Evolutionary conservation across 1,140 invertebrate species (phyloP).

Genomic region (Apolygus lucorum): DNA sequence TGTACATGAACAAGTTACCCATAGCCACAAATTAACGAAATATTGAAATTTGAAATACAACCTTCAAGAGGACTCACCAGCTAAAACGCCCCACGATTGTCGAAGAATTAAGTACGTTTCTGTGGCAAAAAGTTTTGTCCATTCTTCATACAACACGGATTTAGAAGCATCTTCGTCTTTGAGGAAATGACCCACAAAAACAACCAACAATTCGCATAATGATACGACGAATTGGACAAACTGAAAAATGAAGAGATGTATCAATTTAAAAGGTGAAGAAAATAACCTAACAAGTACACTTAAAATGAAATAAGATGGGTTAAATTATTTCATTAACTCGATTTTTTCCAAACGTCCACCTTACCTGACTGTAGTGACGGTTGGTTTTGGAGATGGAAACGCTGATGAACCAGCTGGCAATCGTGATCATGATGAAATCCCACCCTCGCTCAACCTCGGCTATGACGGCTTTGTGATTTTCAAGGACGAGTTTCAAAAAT

Average conservation of each 20-base stretch:
- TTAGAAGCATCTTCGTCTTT: not conserved
- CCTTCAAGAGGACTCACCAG: conserved; percentile 25
- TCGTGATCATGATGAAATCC: conserved; percentile 56
- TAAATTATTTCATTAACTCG: not conserved
- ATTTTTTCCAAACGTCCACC: not conserved
- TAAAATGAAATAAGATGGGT: not conserved
- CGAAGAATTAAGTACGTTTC: conserved; percentile 32
- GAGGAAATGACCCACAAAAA: not conserved
- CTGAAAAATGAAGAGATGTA: not conserved
- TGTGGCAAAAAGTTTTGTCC: conserved; percentile 37
- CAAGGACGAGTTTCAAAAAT: conserved; percentile 11
- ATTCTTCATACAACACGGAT: conserved; percentile 30
- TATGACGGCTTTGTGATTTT: not conserved
- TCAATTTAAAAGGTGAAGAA: not conserved
- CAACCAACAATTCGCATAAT: not conserved
- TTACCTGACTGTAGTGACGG: not conserved
- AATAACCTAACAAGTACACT: not conserved
- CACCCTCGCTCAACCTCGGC: conserved; percentile 38
- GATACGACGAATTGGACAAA: not conserved
- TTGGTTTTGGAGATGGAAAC: not conserved
- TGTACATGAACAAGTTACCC: too few species aligned
- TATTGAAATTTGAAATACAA: conserved; percentile 18
- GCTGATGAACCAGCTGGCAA: conserved; percentile 50
- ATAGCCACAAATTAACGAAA: too few species aligned
- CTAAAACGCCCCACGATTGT: conserved; percentile 24